A percentile compares a stretch with the other conserved stretches of the same genome.
Conservation (phyloP, 2,797 vertebrate genomes). For the Xenentodon cancila region DNA sequence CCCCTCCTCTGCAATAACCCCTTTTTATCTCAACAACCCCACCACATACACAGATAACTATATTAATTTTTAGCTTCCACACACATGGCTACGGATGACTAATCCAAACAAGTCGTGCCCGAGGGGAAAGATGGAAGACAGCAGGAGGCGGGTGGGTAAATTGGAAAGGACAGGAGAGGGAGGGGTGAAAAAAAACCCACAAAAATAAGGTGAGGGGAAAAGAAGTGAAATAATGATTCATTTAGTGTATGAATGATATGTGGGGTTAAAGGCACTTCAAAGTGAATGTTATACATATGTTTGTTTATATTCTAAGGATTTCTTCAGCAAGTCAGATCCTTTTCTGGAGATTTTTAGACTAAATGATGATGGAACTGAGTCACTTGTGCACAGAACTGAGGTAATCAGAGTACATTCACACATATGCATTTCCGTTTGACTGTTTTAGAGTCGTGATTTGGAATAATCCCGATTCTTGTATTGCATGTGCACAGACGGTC, state of each 20-base stretch:
- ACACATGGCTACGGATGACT: conserved; percentile 64
- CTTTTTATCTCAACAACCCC: conserved; percentile 49
- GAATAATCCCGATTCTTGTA: background rate
- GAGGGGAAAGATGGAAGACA: conserved; percentile 53
- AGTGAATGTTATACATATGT: conserved; percentile 30
- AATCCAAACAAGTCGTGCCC: conserved; percentile 72
- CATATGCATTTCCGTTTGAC: background rate
- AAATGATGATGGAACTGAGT: conserved; percentile 96
- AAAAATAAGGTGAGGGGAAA: conserved; percentile 28
- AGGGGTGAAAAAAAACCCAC: conserved; percentile 33
- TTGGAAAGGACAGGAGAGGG: conserved; percentile 44
- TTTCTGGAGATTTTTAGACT: conserved; percentile 98
- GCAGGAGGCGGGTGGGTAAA: conserved; percentile 45
- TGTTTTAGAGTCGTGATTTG: background rate
- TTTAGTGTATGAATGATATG: conserved; percentile 62
- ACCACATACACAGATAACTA: conserved; percentile 63
- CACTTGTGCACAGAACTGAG: conserved; percentile 98
- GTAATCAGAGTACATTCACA: conserved; percentile 71
- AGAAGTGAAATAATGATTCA: conserved; percentile 49
- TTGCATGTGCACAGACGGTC: conserved; percentile 84
- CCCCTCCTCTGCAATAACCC: conserved; percentile 29
- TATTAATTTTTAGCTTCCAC: conserved; percentile 69
- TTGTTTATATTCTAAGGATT: conserved; percentile 87
- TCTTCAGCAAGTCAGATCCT: conserved; percentile 99
- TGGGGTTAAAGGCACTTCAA: conserved; percentile 50